Evolutionary conservation across 2,797 vertebrate genomes (phyloP), one percentile per base, ranked within the genome.

Genomic region (Pempheris klunzingeri): DNA sequence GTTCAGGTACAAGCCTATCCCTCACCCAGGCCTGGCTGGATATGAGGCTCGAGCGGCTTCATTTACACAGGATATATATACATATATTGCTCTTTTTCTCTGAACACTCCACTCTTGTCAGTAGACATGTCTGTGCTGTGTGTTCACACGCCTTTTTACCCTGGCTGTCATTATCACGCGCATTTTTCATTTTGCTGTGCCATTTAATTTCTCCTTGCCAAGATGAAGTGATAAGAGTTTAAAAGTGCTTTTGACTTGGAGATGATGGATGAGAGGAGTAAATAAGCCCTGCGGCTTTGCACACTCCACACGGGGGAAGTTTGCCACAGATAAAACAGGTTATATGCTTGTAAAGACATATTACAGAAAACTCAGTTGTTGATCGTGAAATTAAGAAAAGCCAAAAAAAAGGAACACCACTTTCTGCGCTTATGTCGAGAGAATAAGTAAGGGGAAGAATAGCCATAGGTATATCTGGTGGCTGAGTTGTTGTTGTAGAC

Each of bases 1-100:
- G 80, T 85, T 80, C 77, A 87, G 81, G 82, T 83, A 82, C 70
- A 91, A 90, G 84, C 78, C 55, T 86, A 64, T 93, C 77, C 69
- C 54, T 88, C 85, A 78, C 74, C 85, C 34, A 43, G 70, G 64
- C 87, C 77, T 78, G 44, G 6, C 47, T 71, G 53, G 69, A 88
- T 88, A 74, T 85, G 80, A 87, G 43, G 47, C 49, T 74, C 46
- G 53, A 66, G 53, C 22, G 47, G 58, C 36, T 73, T 81, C 78
- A 67, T 66, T n/a, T n/a, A 81, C 47, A 63, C 13, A 59, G 22
- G 66, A 36, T 24, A 64, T 67, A 28, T 71, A 46, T 62, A 63
- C 12, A 62, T 24, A 65, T 65, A 66, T 69, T 65, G 46, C 32
- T 68, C 28, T 55, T 57, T 74, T 74, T 59, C 58, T 49, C 24